Evolutionary conservation across 1,140 invertebrate species (phyloP), one percentile per base, ranked within the genome.

Genomic region (Heliconius nattereri): DNA sequence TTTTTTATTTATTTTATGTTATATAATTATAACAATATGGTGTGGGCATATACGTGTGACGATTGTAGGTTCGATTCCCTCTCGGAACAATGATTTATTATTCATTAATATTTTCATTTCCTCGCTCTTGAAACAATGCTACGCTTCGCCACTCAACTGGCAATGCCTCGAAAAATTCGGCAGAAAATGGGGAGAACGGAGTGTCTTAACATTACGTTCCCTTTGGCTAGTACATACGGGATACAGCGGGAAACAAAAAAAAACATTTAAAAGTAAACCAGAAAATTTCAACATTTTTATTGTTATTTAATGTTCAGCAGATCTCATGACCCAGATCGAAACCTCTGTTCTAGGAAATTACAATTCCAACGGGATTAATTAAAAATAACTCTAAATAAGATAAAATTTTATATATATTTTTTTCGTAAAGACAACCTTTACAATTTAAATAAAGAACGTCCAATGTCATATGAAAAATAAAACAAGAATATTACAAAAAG

Each of bases 401-500:
- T 23, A n/a, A 11, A n/a, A 26, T 66, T 29, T 29, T 66, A 6
- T 26, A 66, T 16, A 3, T 6, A 19, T 8, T 66, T 57, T 8
- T 23, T 66, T 52, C 76, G 72, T 66, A 78, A 75, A 70, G 70
- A 40, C 66, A 78, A 52, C 76, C 73, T 78, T 75, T 45, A 74
- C 60, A 81, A 78, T 40, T 40, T 73, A 71, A 81, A 78, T 75
- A 70, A 52, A 76, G 54, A 49, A 49, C 40, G 26, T 20, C 57
- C 78, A 73, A 79, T 74, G 78, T 73, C 72, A 54, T 74, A 74
- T 74, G 72, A 49, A 74, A 76, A 29, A 80, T 76, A 76, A 80
- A 76, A 76, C 45, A 80, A 70, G 76, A 80, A 76, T 80, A 76
- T 73, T 71, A 79, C 76, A 85, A 88, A 89, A 89, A 88, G 83